Percentiles rank a stretch among this genome's conserved stretches.
Evolutionary conservation across 2,113 vertebrate species (phyloP).

Genomic region (western clawed frog (Xenopus tropicalis)): UCB_Xtro_10.0 CM004445.2:101717001-101717500

Average conservation of each 20-base stretch:
- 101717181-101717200: too few relatives aligned
- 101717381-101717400: slow-evolving; percentile 33
- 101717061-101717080: too few relatives aligned
- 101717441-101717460: slow-evolving; percentile 71
- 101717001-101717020: too few relatives aligned
- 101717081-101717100: background rate
- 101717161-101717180: too few relatives aligned
- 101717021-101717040: too few relatives aligned
- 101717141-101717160: too few relatives aligned
- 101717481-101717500: slow-evolving; percentile 46
- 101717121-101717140: too few relatives aligned
- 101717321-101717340: slow-evolving; percentile 6
- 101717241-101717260: background rate
- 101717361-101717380: slow-evolving; percentile 38
- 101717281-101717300: background rate
- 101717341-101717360: slow-evolving; percentile 18
- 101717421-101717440: slow-evolving; percentile 67
- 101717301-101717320: slow-evolving; percentile 4
- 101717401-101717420: slow-evolving; percentile 52
- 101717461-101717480: slow-evolving; percentile 72
- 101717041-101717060: too few relatives aligned
- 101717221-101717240: background rate
- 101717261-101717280: background rate
- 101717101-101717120: too few relatives aligned
- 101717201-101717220: background rate